Conservation (phyloP, 1,140 invertebrate species). For the Drosophila pachea region DNA sequence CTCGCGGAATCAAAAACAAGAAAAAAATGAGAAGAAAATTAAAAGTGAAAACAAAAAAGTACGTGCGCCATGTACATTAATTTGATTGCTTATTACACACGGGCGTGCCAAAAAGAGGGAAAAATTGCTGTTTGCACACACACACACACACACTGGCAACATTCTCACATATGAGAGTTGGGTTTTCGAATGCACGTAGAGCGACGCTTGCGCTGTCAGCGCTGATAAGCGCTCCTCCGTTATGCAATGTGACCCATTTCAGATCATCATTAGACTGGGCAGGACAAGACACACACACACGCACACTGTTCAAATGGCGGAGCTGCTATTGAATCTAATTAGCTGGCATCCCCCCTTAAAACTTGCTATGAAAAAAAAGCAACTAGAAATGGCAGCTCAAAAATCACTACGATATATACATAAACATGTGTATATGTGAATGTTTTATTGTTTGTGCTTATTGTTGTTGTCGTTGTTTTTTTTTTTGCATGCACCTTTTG, state of each 20-base stretch:
- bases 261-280: constrained; percentile 46
- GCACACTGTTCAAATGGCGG: no score
- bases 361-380: constrained; percentile 58
- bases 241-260: constrained; percentile 62
- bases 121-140: constrained; percentile 1
- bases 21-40: background rate
- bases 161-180: constrained; percentile 14
- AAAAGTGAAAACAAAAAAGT: constrained; percentile 7
- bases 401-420: background rate
- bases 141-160: background rate
- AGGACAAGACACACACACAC: constrained; percentile 11
- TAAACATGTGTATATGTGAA: no score
- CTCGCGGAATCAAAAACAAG: background rate
- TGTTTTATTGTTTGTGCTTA: no score
- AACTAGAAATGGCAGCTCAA: constrained; percentile 33
- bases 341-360: constrained; percentile 25
- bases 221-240: constrained; percentile 50
- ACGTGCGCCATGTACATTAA: constrained; percentile 6
- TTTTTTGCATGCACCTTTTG: constrained; percentile 27
- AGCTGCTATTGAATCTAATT: no score
- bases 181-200: constrained; percentile 25
- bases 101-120: constrained; percentile 2
- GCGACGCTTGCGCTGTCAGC: constrained; percentile 25
- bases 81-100: constrained; percentile 21
- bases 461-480: background rate